Base-by-base conservation (phyloP, 2,113 vertebrate species). In the Murina feae region DNA sequence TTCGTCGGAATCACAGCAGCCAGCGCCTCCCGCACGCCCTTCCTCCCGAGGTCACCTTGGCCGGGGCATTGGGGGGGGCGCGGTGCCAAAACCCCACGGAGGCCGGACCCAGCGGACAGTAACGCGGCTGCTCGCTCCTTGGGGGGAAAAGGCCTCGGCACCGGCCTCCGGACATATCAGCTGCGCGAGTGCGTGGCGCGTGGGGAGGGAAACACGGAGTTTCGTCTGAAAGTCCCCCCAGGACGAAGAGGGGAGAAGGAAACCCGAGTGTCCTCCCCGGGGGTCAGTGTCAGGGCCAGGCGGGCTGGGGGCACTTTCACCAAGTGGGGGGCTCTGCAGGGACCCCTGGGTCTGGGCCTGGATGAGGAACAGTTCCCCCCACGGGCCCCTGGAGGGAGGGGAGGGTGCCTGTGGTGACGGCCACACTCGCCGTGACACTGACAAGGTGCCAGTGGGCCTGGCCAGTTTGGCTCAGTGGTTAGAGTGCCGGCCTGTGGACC, bases 1-100 rank as follows among this genome's bases (percentile, higher is more conserved):
- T 97, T 97, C 97, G 81, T 37, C 32, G 42, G 89, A 93, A 49
- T 16, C 42, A 66, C 68, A 88, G 94, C 94, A 90, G 37, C 55
- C 69, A 58, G 90, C 55, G 25, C 78, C 78, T 82, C 85, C 95
- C 63, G n/a, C 51, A 74, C 85, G 32, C 20, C 6, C 1, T 60
- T 53, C 55, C 42, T 51, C 4, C 58, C 66, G 1, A 81, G 20
- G 78, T 71, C 25, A 86, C 79, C 74, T 51, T 89, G 96, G 96
- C 72, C 96, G 97, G 97, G n/a, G n/a, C n/a, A n/a, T n/a, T n/a
- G n/a, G n/a, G n/a, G n/a, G n/a, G n/a, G n/a, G n/a, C n/a, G n/a
- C n/a, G n/a, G n/a, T n/a, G n/a, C n/a, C n/a, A n/a, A n/a, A n/a
- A n/a, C n/a, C n/a, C n/a, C n/a, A n/a, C n/a, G n/a, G n/a, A n/a